Conservation (phyloP, 1,140 invertebrate species). For the Apis dorsata region DNA sequence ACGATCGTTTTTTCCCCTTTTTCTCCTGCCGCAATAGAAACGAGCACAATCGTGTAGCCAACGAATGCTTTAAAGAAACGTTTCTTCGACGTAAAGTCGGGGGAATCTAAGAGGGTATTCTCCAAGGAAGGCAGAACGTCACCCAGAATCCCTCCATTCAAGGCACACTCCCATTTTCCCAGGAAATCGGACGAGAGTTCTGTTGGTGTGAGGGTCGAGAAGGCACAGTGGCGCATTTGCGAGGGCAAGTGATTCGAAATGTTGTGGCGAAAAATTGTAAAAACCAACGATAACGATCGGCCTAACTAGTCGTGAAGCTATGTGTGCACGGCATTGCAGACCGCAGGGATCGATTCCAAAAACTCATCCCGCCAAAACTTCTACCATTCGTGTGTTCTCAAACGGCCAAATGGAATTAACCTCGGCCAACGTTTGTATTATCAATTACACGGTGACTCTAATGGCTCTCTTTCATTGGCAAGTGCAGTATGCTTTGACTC, state of each 20-base stretch:
- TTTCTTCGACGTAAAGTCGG: neutral
- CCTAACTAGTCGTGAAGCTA: neutral
- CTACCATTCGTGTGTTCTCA: neutral
- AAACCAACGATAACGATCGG: constrained; percentile 24
- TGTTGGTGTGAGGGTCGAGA: no score
- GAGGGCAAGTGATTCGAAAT: neutral
- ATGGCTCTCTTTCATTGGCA: neutral
- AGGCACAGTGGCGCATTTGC: neutral
- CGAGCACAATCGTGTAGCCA: neutral
- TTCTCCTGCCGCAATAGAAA: no score
- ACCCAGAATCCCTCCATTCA: neutral
- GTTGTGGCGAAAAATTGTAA: constrained; percentile 1
- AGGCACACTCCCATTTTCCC: neutral
- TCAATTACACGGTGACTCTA: constrained; percentile 54
- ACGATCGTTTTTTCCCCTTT: no score
- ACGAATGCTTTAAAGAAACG: neutral
- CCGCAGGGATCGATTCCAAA: constrained; percentile 32
- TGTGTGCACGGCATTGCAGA: constrained; percentile 18
- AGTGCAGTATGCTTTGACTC: neutral
- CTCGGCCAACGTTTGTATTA: constrained; percentile 43
- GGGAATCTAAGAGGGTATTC: neutral
- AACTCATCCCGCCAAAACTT: constrained; percentile 19
- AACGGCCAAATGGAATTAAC: constrained; percentile 44
- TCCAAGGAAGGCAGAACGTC: neutral
- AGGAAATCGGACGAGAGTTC: neutral